Percentiles rank a stretch among this genome's conserved stretches.
Evolutionary conservation across 2,888 invertebrate genomes (phyloP).

Genomic region (Standfussiana lucernea): DNA sequence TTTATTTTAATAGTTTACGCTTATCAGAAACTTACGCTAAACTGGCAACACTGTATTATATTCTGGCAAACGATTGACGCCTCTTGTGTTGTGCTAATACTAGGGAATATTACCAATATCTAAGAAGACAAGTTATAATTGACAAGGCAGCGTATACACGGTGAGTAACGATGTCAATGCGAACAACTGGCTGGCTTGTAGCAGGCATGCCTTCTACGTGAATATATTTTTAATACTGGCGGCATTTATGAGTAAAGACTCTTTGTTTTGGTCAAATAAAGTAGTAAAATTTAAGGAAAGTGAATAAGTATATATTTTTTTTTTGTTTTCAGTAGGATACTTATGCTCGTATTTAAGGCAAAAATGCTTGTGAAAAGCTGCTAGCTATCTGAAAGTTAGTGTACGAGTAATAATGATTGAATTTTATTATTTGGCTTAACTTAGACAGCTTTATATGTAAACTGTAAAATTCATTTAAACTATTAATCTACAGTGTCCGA

Average conservation of each 20-base stretch:
- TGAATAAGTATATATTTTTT: background rate
- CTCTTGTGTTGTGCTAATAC: slow-evolving; percentile 8
- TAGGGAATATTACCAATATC: slow-evolving; percentile 22
- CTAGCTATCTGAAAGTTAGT: background rate
- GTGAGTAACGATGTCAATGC: slow-evolving; percentile 12
- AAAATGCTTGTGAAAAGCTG: background rate
- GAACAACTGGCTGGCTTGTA: background rate
- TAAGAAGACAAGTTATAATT: slow-evolving; percentile 37
- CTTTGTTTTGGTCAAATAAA: background rate
- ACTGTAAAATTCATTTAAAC: background rate
- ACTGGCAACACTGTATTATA: background rate
- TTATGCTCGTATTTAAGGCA: background rate
- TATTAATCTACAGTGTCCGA: background rate
- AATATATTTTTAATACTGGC: background rate
- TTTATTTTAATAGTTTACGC: background rate
- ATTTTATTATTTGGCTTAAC: slow-evolving; percentile 9
- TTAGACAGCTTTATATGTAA: background rate
- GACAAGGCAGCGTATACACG: slow-evolving; percentile 45
- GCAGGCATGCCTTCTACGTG: background rate
- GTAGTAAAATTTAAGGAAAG: no score
- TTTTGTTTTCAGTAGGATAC: background rate
- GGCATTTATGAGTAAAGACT: background rate
- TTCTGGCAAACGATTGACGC: slow-evolving; percentile 42
- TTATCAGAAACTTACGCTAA: slow-evolving; percentile 11
- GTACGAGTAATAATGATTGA: background rate